phyloP scores from a whole-genome alignment of 1,140 invertebrate species.

The Dendrolimus kikuchii region DNA sequence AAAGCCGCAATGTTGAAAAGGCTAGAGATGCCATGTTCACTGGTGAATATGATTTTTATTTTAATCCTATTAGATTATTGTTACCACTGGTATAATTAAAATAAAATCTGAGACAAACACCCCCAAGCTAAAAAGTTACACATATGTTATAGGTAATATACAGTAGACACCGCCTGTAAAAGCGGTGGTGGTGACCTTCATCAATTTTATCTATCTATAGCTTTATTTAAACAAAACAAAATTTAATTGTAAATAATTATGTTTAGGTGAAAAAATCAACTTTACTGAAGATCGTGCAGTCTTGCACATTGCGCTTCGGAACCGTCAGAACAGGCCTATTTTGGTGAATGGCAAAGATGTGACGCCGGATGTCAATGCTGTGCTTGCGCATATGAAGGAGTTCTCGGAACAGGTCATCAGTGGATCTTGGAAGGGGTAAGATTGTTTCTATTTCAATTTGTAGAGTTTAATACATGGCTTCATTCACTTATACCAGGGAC shows the following conservation, averaged over 20 bases:
- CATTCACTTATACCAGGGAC: neutral
- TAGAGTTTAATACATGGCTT: neutral
- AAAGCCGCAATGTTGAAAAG: conserved; percentile 85
- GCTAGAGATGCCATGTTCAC: conserved; percentile 94
- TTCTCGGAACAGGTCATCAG: conserved; percentile 86
- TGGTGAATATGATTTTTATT: conserved; percentile 27
- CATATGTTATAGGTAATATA: no score
- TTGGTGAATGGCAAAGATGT: conserved; percentile 93
- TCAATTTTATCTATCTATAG: no score
- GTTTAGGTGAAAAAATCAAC: conserved; percentile 93
- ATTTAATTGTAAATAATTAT: no score
- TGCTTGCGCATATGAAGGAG: conserved; percentile 95
- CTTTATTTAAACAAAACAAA: no score
- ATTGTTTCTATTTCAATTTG: neutral
- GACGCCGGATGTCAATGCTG: conserved; percentile 93
- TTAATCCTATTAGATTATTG: neutral
- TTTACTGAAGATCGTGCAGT: conserved; percentile 98
- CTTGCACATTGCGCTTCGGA: conserved; percentile 94
- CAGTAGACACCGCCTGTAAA: no score
- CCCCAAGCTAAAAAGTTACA: no score
- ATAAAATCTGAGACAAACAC: no score
- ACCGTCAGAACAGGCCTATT: conserved; percentile 85
- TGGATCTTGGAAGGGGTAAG: conserved; percentile 76
- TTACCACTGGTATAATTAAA: no score
- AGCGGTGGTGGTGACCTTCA: no score